Evolutionary conservation across 1,140 invertebrate genomes (phyloP).

Genomic region (Euschistus heros): DNA sequence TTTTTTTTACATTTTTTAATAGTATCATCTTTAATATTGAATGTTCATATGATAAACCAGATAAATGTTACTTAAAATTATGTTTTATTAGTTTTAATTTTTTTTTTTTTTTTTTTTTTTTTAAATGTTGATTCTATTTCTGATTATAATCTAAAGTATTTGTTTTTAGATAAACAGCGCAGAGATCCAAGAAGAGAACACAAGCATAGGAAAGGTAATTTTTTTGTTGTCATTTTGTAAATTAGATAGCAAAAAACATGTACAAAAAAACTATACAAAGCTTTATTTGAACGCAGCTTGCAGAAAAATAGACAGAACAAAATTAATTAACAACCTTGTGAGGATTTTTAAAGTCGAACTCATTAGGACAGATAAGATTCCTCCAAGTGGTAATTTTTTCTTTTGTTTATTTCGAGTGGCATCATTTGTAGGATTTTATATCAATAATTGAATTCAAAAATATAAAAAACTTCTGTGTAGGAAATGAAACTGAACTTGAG

Average conservation of each 20-base stretch:
- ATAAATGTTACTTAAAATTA: no score
- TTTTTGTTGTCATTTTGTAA: background rate
- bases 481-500: background rate
- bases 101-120: no score
- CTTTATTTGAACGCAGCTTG: conserved; percentile 39
- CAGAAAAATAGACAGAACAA: conserved; percentile 54
- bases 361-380: background rate
- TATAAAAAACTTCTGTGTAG: no score
- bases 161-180: conserved; percentile 28
- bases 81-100: no score
- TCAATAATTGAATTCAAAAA: no score
- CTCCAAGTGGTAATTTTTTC: no score
- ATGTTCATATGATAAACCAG: no score
- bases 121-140: no score
- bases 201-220: conserved; percentile 29
- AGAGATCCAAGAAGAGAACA: conserved; percentile 24
- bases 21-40: no score
- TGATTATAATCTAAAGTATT: background rate
- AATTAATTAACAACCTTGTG: conserved; percentile 72
- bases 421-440: no score
- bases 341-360: conserved; percentile 50
- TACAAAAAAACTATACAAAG: background rate
- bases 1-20: no score
- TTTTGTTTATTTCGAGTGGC: no score
- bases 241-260: background rate